A percentile compares a stretch with the other conserved stretches of the same genome.
These are phyloP conservation scores for Drosophila paulistorum DNA, from an alignment of 1,140 invertebrate species.

Conservation along the genomic window DNA sequence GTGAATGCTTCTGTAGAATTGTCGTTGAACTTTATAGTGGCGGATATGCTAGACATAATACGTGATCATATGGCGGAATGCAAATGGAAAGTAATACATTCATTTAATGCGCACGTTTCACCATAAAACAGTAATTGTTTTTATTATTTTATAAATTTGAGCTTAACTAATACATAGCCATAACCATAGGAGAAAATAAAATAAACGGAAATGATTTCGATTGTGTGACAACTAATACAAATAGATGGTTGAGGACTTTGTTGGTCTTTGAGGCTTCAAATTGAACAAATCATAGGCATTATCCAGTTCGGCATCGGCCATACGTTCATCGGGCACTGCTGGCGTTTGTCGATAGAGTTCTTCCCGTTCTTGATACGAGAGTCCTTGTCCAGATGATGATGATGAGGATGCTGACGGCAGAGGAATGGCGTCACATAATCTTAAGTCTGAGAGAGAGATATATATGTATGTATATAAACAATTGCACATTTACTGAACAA, in stretches of 20 bases:
- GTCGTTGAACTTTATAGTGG: slow-evolving; percentile 51
- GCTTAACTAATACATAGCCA: slow-evolving; percentile 52
- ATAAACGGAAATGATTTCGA: not conserved
- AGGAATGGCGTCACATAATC: slow-evolving; percentile 6
- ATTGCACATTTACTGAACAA: not conserved
- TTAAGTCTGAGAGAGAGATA: slow-evolving; percentile 28
- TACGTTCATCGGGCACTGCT: slow-evolving; percentile 40
- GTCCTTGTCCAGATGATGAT: not conserved
- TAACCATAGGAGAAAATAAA: slow-evolving; percentile 33
- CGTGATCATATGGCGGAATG: slow-evolving; percentile 58
- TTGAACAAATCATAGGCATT: slow-evolving; percentile 40
- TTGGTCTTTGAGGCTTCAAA: slow-evolving; percentile 7
- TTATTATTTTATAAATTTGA: slow-evolving; percentile 41
- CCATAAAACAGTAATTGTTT: slow-evolving; percentile 43
- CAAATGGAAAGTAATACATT: slow-evolving; percentile 45
- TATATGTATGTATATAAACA: not conserved
- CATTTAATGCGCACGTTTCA: slow-evolving; percentile 58
- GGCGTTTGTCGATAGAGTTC: slow-evolving; percentile 35
- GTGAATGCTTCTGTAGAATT: slow-evolving; percentile 31
- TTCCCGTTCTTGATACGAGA: slow-evolving; percentile 9
- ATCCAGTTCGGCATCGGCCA: slow-evolving; percentile 61
- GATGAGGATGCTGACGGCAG: not conserved
- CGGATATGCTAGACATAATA: slow-evolving; percentile 36
- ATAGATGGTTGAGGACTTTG: not conserved
- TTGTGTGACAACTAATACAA: not conserved